These are phyloP conservation scores for Cephus pulcher DNA, from an alignment of 2,888 invertebrate genomes.

Conservation along the genomic window DNA sequence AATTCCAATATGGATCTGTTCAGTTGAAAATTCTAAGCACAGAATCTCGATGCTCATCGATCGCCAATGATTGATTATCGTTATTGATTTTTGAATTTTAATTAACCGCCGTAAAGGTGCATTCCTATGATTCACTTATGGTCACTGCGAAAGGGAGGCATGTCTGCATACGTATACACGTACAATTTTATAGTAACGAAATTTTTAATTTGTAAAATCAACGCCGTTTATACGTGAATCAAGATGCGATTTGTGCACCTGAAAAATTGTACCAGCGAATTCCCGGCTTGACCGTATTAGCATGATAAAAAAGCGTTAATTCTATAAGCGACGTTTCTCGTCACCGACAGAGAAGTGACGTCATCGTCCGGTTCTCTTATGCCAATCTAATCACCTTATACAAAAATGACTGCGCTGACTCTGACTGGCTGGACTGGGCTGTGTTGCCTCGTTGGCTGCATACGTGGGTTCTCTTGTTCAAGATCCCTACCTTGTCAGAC, in stretches of 20 bases:
- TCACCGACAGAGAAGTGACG: background rate
- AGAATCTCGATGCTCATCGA: background rate
- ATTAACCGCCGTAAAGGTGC: background rate
- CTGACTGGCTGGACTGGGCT: background rate
- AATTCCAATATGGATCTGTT: background rate
- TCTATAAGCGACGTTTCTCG: background rate
- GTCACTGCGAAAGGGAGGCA: background rate
- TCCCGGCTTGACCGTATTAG: background rate
- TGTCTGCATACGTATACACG: background rate
- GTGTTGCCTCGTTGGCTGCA: background rate
- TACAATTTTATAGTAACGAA: background rate
- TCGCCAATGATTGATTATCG: background rate
- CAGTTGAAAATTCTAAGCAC: background rate
- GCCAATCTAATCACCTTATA: background rate
- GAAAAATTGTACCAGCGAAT: background rate
- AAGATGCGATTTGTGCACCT: background rate
- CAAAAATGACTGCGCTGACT: background rate
- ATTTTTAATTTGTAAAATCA: background rate
- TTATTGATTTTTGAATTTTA: background rate
- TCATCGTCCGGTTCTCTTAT: background rate
- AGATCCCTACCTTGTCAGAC: conserved; percentile 3
- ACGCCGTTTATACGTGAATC: background rate
- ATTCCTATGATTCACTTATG: background rate
- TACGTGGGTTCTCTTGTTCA: background rate
- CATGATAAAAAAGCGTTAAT: background rate